These are phyloP conservation scores for Zaprionus obscuricornis DNA, from an alignment of 2,888 invertebrate species.

Conservation along the genomic window DNA sequence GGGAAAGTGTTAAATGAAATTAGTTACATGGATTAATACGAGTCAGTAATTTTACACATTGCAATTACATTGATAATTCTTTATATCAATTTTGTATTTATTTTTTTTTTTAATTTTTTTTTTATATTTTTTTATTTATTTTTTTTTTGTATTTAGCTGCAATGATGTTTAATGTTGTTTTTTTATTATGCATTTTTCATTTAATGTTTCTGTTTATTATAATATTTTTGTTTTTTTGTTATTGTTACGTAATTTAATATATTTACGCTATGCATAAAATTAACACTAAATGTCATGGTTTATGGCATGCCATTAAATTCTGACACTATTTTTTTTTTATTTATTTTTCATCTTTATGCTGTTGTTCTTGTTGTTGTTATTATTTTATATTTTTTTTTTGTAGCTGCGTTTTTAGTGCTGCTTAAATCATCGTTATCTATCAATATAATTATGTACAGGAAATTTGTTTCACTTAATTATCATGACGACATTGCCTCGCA, in stretches of 20 bases:
- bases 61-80: conserved; percentile 49
- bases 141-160: conserved; percentile 5
- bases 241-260: conserved; percentile 28
- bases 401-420: conserved; percentile 20
- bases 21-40: conserved; percentile 42
- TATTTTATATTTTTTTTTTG: conserved; percentile 11
- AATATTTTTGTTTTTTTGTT: conserved; percentile 18
- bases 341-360: conserved; percentile 11
- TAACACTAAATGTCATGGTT: conserved; percentile 59
- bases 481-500: conserved; percentile 41
- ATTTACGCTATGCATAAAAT: conserved; percentile 68
- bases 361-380: neutral
- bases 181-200: too few relatives aligned
- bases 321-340: conserved; percentile 20
- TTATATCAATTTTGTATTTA: conserved; percentile 13
- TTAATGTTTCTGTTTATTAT: conserved; percentile 10
- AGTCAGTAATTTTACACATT: conserved; percentile 42
- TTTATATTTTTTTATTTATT: conserved; percentile 23
- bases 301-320: conserved; percentile 29
- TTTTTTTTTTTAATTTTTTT: neutral
- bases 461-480: conserved; percentile 54
- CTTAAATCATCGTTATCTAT: conserved; percentile 48
- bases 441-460: conserved; percentile 56
- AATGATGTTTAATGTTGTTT: too few relatives aligned
- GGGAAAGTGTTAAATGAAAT: conserved; percentile 41